phyloP scores from a whole-genome alignment of 2,888 invertebrate species.

The Palloptera scutellata region DNA sequence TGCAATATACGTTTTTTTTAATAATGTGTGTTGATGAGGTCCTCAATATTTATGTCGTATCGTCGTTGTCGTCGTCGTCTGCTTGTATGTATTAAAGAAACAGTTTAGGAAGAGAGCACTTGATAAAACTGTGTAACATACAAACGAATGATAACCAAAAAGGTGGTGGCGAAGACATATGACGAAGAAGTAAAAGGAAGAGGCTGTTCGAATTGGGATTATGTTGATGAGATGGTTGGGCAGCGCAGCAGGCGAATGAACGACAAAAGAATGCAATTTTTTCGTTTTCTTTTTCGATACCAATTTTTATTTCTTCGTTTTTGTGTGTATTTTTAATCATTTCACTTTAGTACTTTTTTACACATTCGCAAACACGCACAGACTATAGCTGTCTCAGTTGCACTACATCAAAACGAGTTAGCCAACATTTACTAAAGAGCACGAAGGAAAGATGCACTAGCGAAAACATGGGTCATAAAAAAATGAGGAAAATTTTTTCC shows the following conservation, averaged over 20 bases:
- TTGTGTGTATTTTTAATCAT: conserved; percentile 35
- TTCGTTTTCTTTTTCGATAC: conserved; percentile 22
- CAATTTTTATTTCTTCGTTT: conserved; percentile 25
- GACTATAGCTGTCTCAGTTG: conserved; percentile 21
- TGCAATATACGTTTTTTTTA: no score
- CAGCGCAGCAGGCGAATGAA: neutral
- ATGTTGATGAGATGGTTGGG: neutral
- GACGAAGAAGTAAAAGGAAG: conserved; percentile 1
- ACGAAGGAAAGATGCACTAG: conserved; percentile 19
- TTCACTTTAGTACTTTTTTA: conserved; percentile 27
- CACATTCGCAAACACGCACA: conserved; percentile 16
- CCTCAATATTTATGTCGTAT: no score
- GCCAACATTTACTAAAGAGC: conserved; percentile 14
- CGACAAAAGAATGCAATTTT: conserved; percentile 28
- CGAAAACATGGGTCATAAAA: neutral
- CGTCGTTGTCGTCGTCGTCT: conserved; percentile 14
- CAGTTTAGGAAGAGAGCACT: conserved; percentile 25
- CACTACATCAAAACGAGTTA: conserved; percentile 21
- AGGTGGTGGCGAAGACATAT: conserved; percentile 18
- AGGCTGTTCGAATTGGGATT: neutral
- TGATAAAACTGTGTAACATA: conserved; percentile 26
- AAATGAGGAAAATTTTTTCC: neutral
- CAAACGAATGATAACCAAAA: conserved; percentile 15
- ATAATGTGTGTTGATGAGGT: no score
- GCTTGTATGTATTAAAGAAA: conserved; percentile 37